A percentile compares a stretch with the other conserved stretches of the same genome.
Evolutionary conservation across 92 coral and sea anemone genomes (phyloP).

Genomic region (Parazoanthus darwini): DNA sequence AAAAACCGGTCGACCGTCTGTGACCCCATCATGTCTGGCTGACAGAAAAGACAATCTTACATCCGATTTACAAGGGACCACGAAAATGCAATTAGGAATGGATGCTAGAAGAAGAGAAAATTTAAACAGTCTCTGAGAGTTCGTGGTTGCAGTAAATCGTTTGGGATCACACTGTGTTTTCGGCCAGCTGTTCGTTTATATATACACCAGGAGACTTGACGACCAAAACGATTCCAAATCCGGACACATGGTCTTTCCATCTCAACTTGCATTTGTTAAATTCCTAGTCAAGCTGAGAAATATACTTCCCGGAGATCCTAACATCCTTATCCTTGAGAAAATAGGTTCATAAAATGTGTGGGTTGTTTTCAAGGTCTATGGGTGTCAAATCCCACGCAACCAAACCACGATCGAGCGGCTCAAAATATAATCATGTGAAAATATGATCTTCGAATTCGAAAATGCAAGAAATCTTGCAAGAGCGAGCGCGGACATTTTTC

Average conservation of each 20-base stretch:
- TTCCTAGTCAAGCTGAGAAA: background rate
- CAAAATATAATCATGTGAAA: slow-evolving; percentile 6
- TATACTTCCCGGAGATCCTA: background rate
- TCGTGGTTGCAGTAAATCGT: slow-evolving; percentile 3
- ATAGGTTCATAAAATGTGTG: background rate
- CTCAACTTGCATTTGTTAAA: background rate
- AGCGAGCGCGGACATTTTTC: background rate
- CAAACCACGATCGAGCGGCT: background rate
- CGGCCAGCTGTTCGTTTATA: slow-evolving; percentile 15
- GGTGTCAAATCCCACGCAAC: slow-evolving; percentile 30
- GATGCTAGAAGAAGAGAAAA: background rate
- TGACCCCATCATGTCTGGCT: background rate
- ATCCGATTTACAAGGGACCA: background rate
- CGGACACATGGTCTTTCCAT: slow-evolving; percentile 6
- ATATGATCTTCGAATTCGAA: slow-evolving; percentile 26
- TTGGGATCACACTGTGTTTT: slow-evolving; percentile 22
- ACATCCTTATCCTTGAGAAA: background rate
- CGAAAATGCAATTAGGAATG: background rate
- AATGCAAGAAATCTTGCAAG: slow-evolving; percentile 4
- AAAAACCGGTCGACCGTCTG: background rate
- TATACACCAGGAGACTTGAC: slow-evolving; percentile 10
- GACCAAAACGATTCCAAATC: slow-evolving; percentile 30
- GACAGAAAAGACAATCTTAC: slow-evolving; percentile 21
- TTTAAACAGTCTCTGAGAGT: slow-evolving; percentile 9
- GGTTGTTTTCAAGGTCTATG: background rate